A percentile compares a stretch with the other conserved stretches of the same genome.
phyloP scores from a whole-genome alignment of 1,140 invertebrate genomes.

The Formica selysi region DNA sequence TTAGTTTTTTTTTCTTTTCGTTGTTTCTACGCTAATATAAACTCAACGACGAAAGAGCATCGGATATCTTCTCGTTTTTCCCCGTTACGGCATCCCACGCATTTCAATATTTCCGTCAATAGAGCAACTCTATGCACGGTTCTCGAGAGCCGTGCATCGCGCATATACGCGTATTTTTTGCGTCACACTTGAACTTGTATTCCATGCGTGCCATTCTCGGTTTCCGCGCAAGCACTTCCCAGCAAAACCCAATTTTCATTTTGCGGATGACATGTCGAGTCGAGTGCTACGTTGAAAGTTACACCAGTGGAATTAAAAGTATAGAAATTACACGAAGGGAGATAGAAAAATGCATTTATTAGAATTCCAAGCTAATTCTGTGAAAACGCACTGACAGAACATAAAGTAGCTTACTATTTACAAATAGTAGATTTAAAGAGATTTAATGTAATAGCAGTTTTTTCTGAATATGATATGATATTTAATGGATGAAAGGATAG shows the following conservation, averaged over 20 bases:
- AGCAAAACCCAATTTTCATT: conserved; percentile 41
- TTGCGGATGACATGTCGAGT: conserved; percentile 22
- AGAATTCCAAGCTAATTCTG: conserved; percentile 4
- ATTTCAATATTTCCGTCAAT: conserved; percentile 56
- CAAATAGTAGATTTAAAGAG: neutral
- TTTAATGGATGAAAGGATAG: neutral
- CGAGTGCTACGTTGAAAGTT: neutral
- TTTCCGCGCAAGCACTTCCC: conserved; percentile 42
- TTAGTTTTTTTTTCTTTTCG: neutral
- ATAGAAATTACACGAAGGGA: conserved; percentile 31
- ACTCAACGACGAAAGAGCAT: conserved; percentile 14
- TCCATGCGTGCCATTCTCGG: conserved; percentile 33
- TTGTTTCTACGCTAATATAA: neutral
- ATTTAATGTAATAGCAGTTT: conserved; percentile 29
- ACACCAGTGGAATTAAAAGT: conserved; percentile 37
- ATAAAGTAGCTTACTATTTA: neutral
- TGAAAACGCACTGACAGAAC: neutral
- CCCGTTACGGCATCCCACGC: conserved; percentile 5
- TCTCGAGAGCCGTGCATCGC: conserved; percentile 28
- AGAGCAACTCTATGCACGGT: conserved; percentile 22
- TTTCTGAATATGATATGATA: neutral
- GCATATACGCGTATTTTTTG: conserved; percentile 32
- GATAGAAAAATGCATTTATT: conserved; percentile 10
- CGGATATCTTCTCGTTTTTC: conserved; percentile 14
- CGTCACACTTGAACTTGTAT: conserved; percentile 60